Evolutionary conservation across 64 coral and sea anemone species (phyloP), one percentile per base, ranked within the genome.

Genomic region (Platygyra sinensis): DNA sequence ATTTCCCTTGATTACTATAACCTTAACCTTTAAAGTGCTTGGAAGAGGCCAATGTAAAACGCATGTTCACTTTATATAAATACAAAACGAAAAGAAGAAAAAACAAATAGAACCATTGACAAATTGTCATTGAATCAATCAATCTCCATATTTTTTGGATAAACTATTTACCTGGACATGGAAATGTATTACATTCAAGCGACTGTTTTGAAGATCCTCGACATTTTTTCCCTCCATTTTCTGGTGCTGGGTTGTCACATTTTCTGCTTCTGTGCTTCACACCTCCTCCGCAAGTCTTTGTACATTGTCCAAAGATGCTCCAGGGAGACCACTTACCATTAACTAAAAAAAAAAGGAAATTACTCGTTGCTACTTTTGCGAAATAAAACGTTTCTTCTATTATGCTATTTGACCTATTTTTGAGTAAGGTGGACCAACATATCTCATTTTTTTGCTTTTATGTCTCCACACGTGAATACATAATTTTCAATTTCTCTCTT

Each of bases 231-330:
- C 90, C 82, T 5, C 81, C 59, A 24, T 78, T 29, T 14, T 38
- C 22, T 2, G 90, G 72, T 2, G 73, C 4, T 17, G 90, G 90
- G 19, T 86, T 86, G 17, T 19, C 19, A n/a, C 90, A 92, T 11
- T 2, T 86, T 10, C 90, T 65, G 36, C 15, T 92, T 9, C 90
- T 72, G 76, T 77, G 76, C 55, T 92, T 69, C 9, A 16, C 24
- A 30, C 90, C 90, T 31, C 90, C 81, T 8, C 72, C 90, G 55
- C 90, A 92, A 8, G n/a, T 22, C 42, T 33, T 69, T 38, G 80
- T 86, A 22, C 90, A 90, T 1, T 9, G 17, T 2, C 77, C 55
- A 18, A 54, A 92, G 0, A 8, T 0, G 14, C 72, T 52, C 90
- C 90, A 92, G 7, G 29, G 11, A 4, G 50, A 30, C 90, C 90